These are phyloP conservation scores for Drosophila navojoa DNA, from an alignment of 1,140 invertebrate genomes.

Conservation along the genomic window DNA sequence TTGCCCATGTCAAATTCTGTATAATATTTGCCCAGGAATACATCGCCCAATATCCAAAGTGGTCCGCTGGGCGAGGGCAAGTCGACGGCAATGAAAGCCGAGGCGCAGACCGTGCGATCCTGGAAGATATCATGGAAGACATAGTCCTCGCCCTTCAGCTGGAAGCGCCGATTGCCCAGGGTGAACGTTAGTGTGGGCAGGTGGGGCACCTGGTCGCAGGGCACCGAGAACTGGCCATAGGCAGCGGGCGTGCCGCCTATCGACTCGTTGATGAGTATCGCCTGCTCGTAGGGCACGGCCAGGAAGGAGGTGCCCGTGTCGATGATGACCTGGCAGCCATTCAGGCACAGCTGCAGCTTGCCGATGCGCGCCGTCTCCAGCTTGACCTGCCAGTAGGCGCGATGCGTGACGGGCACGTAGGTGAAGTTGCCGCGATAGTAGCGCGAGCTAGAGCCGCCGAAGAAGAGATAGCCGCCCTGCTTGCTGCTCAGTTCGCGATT, in stretches of 20 bases:
- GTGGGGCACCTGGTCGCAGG: slow-evolving; percentile 46
- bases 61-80: slow-evolving; percentile 61
- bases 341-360: slow-evolving; percentile 76
- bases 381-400: slow-evolving; percentile 80
- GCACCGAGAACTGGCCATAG: slow-evolving; percentile 57
- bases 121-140: slow-evolving; percentile 57
- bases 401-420: slow-evolving; percentile 67
- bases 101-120: slow-evolving; percentile 53
- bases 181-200: slow-evolving; percentile 61
- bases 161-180: slow-evolving; percentile 59
- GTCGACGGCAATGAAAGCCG: slow-evolving; percentile 70
- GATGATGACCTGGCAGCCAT: slow-evolving; percentile 88
- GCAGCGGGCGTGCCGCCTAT: slow-evolving; percentile 59
- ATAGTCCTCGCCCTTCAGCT: slow-evolving; percentile 60
- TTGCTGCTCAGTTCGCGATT: slow-evolving; percentile 86
- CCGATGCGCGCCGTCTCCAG: slow-evolving; percentile 60
- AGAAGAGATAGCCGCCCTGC: slow-evolving; percentile 68
- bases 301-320: slow-evolving; percentile 91
- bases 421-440: slow-evolving; percentile 73
- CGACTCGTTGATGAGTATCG: slow-evolving; percentile 63
- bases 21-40: slow-evolving; percentile 89
- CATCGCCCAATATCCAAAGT: slow-evolving; percentile 85
- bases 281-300: slow-evolving; percentile 86
- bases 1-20: slow-evolving; percentile 89
- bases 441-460: slow-evolving; percentile 68